These are phyloP conservation scores for Brachionus paranguensis DNA, from an alignment of 1,140 invertebrate genomes.

Conservation along the genomic window DNA sequence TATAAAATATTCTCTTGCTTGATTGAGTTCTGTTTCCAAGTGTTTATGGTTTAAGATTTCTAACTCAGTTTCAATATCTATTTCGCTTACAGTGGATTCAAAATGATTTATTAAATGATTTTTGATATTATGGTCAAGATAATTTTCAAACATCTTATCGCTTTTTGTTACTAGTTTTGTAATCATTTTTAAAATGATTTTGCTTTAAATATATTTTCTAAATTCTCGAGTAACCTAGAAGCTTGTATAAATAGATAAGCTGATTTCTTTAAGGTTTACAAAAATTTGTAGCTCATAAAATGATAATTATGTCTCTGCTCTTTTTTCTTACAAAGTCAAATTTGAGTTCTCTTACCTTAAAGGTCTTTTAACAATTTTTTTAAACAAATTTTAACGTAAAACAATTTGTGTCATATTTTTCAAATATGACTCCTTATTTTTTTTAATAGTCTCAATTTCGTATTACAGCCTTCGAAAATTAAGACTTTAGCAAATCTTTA, in stretches of 20 bases:
- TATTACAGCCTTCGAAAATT: neutral
- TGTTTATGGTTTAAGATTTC: neutral
- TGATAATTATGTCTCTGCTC: neutral
- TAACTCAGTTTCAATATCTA: neutral
- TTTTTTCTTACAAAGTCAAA: neutral
- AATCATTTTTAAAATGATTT: neutral
- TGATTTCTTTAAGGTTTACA: neutral
- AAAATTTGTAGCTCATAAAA: neutral
- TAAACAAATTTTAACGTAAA: neutral
- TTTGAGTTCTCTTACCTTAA: neutral
- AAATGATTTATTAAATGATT: neutral
- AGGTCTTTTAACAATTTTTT: neutral
- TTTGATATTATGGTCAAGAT: neutral
- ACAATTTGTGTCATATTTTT: neutral
- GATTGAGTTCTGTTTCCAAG: neutral
- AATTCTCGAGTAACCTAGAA: neutral
- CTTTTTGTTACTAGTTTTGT: neutral
- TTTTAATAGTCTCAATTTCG: neutral
- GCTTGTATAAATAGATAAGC: neutral
- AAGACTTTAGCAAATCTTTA: neutral
- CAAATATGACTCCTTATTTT: neutral
- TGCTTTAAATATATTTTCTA: neutral
- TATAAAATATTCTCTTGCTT: neutral
- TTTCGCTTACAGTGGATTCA: neutral
- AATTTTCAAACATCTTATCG: neutral